phyloP scores from a whole-genome alignment of 2,113 vertebrate species.

The Psittacus erithacus region DNA sequence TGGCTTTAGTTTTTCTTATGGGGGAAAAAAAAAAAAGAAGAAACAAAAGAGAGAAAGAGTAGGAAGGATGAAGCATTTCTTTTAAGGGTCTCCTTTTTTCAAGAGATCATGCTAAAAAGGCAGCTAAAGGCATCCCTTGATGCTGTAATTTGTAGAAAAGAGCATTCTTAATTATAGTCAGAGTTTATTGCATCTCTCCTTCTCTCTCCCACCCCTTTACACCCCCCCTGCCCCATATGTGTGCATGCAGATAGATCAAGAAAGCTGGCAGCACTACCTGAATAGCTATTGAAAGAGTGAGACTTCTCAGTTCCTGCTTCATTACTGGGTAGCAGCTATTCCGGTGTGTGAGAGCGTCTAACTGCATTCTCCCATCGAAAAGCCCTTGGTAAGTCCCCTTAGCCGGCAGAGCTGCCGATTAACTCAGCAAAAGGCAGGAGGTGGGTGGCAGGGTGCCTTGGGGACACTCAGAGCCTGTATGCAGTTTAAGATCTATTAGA shows the following conservation, averaged over 20 bases:
- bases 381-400: constrained; percentile 26
- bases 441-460: neutral
- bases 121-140: neutral
- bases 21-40: neutral
- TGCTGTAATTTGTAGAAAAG: constrained; percentile 1
- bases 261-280: constrained; percentile 18
- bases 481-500: neutral
- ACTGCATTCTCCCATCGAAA: neutral
- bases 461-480: neutral
- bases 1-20: neutral
- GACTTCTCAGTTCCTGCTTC: constrained; percentile 20
- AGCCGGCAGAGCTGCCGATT: neutral
- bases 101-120: neutral
- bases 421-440: neutral
- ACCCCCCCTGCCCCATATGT: neutral
- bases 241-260: neutral
- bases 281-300: constrained; percentile 28
- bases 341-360: neutral
- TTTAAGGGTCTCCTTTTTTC: neutral
- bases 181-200: neutral
- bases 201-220: neutral
- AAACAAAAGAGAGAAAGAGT: neutral
- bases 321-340: constrained; percentile 17
- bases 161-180: constrained; percentile 15
- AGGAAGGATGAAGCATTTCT: constrained; percentile 4